phyloP scores from a whole-genome alignment of 2,113 vertebrate species.

The Petromus typicus region DNA sequence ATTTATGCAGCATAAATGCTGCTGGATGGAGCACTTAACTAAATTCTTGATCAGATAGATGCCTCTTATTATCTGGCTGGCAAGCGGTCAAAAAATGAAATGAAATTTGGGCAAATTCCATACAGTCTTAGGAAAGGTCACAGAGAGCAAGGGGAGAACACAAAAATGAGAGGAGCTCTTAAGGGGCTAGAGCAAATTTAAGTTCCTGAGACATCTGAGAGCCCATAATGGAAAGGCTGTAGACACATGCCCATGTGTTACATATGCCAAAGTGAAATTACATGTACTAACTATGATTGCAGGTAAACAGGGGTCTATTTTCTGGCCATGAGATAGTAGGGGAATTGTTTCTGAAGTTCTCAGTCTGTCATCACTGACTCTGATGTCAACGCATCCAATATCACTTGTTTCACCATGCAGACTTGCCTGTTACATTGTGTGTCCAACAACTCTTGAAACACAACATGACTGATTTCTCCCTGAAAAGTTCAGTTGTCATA shows the following conservation, averaged over 20 bases:
- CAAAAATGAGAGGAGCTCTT: neutral
- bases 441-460: conserved; percentile 62
- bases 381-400: conserved; percentile 53
- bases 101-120: conserved; percentile 74
- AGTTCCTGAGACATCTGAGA: neutral
- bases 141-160: conserved; percentile 33
- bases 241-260: neutral
- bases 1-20: conserved; percentile 80
- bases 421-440: conserved; percentile 29
- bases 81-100: conserved; percentile 71
- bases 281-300: neutral
- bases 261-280: conserved; percentile 25
- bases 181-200: neutral
- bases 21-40: conserved; percentile 75
- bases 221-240: neutral
- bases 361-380: neutral
- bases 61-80: conserved; percentile 76
- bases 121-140: conserved; percentile 57
- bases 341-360: neutral
- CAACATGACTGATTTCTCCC: conserved; percentile 75
- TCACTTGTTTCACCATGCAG: neutral
- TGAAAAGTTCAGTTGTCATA: conserved; percentile 72
- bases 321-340: neutral
- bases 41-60: conserved; percentile 80
- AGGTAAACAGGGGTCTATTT: neutral